A percentile compares a stretch with the other conserved stretches of the same genome.
These are phyloP conservation scores for Thera britannica DNA, from an alignment of 2,888 invertebrate species.

Conservation along the genomic window DNA sequence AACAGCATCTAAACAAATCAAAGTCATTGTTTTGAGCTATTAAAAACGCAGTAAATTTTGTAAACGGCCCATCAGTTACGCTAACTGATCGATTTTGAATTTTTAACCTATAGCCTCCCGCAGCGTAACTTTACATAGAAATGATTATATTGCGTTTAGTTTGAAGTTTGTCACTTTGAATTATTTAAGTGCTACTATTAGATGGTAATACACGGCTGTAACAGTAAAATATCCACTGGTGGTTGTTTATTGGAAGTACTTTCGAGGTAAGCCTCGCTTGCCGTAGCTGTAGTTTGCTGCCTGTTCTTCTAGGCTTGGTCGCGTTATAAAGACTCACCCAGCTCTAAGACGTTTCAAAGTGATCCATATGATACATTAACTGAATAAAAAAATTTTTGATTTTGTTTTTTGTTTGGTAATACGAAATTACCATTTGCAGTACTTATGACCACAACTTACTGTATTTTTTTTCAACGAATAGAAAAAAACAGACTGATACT, in stretches of 20 bases:
- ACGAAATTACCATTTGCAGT: no score
- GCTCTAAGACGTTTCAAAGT: no score
- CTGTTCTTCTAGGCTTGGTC: no score
- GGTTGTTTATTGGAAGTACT: constrained; percentile 54
- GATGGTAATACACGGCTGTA: constrained; percentile 53
- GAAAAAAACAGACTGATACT: no score
- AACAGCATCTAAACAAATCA: constrained; percentile 46
- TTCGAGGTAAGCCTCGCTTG: constrained; percentile 20
- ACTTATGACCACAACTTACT: no score
- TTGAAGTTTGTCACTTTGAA: constrained; percentile 68
- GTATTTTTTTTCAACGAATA: no score
- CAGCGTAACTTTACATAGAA: constrained; percentile 62
- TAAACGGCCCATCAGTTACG: constrained; percentile 60
- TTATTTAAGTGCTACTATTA: constrained; percentile 49
- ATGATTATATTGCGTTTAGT: constrained; percentile 55
- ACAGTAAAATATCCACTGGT: constrained; percentile 47
- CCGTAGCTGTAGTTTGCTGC: neutral
- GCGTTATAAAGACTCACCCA: no score
- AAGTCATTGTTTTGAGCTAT: constrained; percentile 63
- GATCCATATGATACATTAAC: no score
- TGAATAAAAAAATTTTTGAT: no score
- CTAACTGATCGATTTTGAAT: constrained; percentile 61
- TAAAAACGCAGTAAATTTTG: constrained; percentile 60
- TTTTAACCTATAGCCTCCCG: constrained; percentile 59
- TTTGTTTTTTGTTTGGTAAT: no score